Conservation (phyloP, 2,888 invertebrate species). For the Poecilobothrus nobilitatus region DNA sequence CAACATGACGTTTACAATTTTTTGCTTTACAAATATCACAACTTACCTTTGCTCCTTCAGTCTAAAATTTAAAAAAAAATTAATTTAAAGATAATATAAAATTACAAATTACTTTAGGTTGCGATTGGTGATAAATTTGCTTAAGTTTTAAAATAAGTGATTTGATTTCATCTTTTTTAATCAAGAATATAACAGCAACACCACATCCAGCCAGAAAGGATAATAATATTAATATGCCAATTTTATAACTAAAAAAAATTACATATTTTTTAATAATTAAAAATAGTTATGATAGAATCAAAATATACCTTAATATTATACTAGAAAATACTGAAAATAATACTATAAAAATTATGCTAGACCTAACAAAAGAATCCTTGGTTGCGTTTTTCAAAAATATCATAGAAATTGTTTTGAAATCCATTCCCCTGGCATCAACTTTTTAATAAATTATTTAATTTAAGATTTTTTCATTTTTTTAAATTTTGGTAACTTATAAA, state of each 20-base stretch:
- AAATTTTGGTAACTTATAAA: neutral
- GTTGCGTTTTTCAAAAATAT: neutral
- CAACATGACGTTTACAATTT: constrained; percentile 51
- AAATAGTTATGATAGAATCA: neutral
- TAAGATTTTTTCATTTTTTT: too few relatives aligned
- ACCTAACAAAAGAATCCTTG: neutral
- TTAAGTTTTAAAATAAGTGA: neutral
- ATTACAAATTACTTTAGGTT: neutral
- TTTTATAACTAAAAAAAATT: neutral
- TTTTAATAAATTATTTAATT: too few relatives aligned
- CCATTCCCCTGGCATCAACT: neutral
- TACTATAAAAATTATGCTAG: neutral
- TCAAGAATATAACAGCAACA: neutral
- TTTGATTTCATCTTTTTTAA: neutral
- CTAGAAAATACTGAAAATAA: neutral
- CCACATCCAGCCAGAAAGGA: neutral
- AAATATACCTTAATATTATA: neutral
- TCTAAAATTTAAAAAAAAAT: neutral
- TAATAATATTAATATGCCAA: neutral
- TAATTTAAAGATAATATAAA: neutral
- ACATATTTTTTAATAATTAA: neutral
- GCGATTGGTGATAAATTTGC: neutral
- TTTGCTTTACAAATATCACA: constrained; percentile 55
- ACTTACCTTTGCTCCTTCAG: constrained; percentile 19
- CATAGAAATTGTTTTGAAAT: neutral